A percentile compares a stretch with the other conserved stretches of the same genome.
Evolutionary conservation across 64 coral and sea anemone genomes (phyloP).

Genomic region (Dendrophyllia cribrosa): DNA sequence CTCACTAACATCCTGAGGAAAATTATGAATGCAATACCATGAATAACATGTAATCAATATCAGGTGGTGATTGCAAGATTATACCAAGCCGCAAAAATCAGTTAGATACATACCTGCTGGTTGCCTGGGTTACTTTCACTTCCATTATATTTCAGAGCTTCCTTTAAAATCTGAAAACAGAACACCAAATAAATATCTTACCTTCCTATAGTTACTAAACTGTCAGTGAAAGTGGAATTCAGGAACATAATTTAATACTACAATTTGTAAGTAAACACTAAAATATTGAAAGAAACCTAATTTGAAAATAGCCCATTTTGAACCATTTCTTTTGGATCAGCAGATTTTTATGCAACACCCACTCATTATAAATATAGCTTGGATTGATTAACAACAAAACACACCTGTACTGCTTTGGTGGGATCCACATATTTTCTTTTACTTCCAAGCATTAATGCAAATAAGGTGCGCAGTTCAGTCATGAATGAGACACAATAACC

Average conservation of each 20-base stretch:
- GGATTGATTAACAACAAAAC: neutral
- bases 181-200: neutral
- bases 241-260: no score
- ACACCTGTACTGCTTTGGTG: constrained; percentile 87
- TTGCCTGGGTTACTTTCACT: constrained; percentile 97
- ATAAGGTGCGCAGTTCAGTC: constrained; percentile 75
- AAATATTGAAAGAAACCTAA: no score
- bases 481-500: constrained; percentile 59
- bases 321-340: no score
- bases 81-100: no score
- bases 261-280: no score
- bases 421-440: constrained; percentile 94
- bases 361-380: no score
- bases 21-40: neutral
- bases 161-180: constrained; percentile 80
- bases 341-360: no score
- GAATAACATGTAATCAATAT: no score
- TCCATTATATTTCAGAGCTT: constrained; percentile 90
- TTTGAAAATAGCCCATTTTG: no score
- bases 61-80: no score
- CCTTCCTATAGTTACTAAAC: neutral
- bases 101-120: constrained; percentile 67
- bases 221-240: no score
- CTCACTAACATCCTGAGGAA: constrained; percentile 90
- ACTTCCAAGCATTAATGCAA: constrained; percentile 89